phyloP scores from a whole-genome alignment of 1,140 invertebrate species.

The Oreohelix idahoensis region DNA sequence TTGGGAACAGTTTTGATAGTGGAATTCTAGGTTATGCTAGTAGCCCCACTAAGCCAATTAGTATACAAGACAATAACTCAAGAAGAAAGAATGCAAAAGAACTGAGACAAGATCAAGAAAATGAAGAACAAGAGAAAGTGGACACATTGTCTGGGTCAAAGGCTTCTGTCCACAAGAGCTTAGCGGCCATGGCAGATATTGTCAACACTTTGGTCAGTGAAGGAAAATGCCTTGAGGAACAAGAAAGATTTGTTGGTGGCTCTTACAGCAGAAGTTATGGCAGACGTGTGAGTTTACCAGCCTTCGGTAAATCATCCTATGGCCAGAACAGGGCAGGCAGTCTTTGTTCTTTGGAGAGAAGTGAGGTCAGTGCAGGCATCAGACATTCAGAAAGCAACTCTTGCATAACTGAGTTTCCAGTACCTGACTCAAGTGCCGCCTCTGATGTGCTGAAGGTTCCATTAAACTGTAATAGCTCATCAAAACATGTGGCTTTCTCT shows the following conservation, averaged over 20 bases:
- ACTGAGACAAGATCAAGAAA: neutral
- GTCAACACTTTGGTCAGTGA: conserved; percentile 17
- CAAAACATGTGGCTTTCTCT: too few species aligned
- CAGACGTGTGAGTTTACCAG: neutral
- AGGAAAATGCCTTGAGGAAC: neutral
- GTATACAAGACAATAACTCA: too few species aligned
- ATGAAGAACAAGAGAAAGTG: neutral
- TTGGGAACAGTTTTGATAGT: too few species aligned
- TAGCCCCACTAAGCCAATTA: too few species aligned
- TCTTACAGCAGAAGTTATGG: neutral
- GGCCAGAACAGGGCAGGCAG: too few species aligned
- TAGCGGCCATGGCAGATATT: conserved; percentile 23
- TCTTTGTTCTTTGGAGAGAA: too few species aligned
- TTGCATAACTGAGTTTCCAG: conserved; percentile 10
- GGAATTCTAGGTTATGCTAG: too few species aligned
- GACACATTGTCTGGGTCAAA: too few species aligned
- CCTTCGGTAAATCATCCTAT: neutral
- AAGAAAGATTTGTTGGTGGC: neutral
- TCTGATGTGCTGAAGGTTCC: too few species aligned
- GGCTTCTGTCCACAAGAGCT: neutral
- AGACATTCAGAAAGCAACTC: neutral
- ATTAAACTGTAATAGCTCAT: too few species aligned
- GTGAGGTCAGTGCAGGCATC: neutral
- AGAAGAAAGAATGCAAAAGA: too few species aligned
- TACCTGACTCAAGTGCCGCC: too few species aligned